A percentile compares a stretch with the other conserved stretches of the same genome.
Evolutionary conservation across 2,888 invertebrate genomes (phyloP).

Genomic region (Coenonympha arcania): DNA sequence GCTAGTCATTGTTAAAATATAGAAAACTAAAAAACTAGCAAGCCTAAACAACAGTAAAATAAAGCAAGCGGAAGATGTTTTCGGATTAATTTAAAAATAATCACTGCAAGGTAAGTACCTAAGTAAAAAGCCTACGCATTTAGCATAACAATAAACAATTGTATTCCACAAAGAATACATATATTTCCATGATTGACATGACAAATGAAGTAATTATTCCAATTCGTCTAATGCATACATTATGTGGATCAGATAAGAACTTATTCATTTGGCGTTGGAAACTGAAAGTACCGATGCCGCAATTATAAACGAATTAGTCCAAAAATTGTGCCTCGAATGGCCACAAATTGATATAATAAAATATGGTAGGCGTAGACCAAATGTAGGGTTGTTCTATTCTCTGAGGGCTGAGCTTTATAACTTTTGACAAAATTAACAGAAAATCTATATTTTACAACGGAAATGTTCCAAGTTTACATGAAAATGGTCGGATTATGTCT

Average conservation of each 20-base stretch:
- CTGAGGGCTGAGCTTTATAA: not conserved
- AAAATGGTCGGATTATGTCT: too few species aligned
- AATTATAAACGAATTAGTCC: conserved; percentile 72
- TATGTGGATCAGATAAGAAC: conserved; percentile 46
- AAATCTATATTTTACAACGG: too few species aligned
- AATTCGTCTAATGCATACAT: conserved; percentile 26
- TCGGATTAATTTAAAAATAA: too few species aligned
- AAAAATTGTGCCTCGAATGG: conserved; percentile 69
- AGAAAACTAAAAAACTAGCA: too few species aligned
- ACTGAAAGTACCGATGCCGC: conserved; percentile 56
- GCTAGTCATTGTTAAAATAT: too few species aligned
- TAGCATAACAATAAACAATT: not conserved
- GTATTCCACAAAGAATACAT: conserved; percentile 1
- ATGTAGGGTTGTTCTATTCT: conserved; percentile 28
- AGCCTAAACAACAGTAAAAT: not conserved
- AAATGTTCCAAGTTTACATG: too few species aligned
- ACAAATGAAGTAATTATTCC: conserved; percentile 21
- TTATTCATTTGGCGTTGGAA: conserved; percentile 50
- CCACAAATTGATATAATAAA: conserved; percentile 74
- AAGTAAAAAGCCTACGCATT: not conserved
- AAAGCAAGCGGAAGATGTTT: not conserved
- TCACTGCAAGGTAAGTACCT: not conserved
- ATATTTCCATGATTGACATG: conserved; percentile 9
- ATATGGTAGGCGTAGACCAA: conserved; percentile 42
- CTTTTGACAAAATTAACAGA: too few species aligned